Percentiles rank a stretch among this genome's conserved stretches.
phyloP scores from a whole-genome alignment of 2,888 invertebrate genomes.

The Drosophila mercatorum region DNA sequence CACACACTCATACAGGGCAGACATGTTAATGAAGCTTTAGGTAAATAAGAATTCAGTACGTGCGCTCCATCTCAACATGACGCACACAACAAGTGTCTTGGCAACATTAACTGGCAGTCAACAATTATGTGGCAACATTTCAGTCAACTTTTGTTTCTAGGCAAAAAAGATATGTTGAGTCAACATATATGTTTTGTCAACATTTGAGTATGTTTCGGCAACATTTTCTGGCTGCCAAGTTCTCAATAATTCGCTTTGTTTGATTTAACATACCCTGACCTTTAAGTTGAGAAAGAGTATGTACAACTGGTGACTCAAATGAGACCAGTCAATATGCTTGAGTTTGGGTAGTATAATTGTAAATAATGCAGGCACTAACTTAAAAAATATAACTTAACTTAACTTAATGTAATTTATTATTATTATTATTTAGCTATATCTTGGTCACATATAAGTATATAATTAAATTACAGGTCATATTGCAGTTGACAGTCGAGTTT shows the following conservation, averaged over 20 bases:
- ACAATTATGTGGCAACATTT: slow-evolving; percentile 23
- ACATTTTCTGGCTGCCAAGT: slow-evolving; percentile 21
- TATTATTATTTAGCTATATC: not conserved
- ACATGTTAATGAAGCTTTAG: slow-evolving; percentile 71
- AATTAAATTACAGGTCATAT: slow-evolving; percentile 8
- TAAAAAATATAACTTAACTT: no score
- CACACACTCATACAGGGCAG: slow-evolving; percentile 34
- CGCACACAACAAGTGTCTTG: slow-evolving; percentile 71
- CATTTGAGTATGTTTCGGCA: not conserved
- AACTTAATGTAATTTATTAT: not conserved
- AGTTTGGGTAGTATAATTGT: no score
- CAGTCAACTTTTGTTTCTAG: slow-evolving; percentile 8
- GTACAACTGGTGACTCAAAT: not conserved
- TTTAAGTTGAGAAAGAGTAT: not conserved
- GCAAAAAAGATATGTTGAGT: not conserved
- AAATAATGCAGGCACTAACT: no score
- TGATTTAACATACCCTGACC: not conserved
- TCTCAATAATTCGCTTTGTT: not conserved
- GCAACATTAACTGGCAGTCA: slow-evolving; percentile 24
- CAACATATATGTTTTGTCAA: slow-evolving; percentile 1
- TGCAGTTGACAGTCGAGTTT: not conserved
- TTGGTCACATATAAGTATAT: not conserved
- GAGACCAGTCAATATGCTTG: not conserved
- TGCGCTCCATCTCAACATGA: slow-evolving; percentile 26
- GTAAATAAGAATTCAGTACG: slow-evolving; percentile 11